Conservation (phyloP, 92 coral and sea anemone genomes). For the Plumapathes pennacea region DNA sequence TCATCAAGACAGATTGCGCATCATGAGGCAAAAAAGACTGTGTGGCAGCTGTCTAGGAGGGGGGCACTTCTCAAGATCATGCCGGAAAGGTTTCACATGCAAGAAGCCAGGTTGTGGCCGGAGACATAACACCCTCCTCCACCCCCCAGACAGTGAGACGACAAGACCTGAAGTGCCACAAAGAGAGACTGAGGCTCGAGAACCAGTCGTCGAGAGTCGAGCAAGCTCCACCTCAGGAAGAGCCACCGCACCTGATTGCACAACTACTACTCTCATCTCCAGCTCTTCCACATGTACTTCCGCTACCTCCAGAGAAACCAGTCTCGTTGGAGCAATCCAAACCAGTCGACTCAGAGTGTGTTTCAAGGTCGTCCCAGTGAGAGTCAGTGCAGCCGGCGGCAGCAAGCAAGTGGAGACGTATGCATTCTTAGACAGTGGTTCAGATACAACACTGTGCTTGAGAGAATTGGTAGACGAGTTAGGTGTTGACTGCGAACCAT, state of each 20-base stretch:
- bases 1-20: constrained; percentile 25
- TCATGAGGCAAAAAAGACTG: constrained; percentile 38
- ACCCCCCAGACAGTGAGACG: constrained; percentile 8
- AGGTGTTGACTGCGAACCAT: constrained; percentile 31
- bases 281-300: constrained; percentile 17
- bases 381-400: constrained; percentile 32
- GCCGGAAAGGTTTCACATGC: constrained; percentile 49
- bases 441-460: constrained; percentile 65
- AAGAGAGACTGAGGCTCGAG: neutral
- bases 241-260: neutral
- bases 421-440: constrained; percentile 67
- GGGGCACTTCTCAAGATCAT: constrained; percentile 48
- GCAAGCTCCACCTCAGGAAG: neutral
- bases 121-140: constrained; percentile 39
- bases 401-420: constrained; percentile 44
- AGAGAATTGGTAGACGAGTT: constrained; percentile 45
- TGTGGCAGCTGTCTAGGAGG: constrained; percentile 53
- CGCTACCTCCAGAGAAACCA: constrained; percentile 12
- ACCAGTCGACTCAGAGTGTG: constrained; percentile 53
- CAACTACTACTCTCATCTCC: neutral
- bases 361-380: constrained; percentile 66
- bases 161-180: neutral
- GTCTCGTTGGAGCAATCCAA: constrained; percentile 22
- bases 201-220: neutral
- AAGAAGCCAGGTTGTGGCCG: constrained; percentile 34